Evolutionary conservation across 2,797 vertebrate species (phyloP).

Genomic region (Anguilla anguilla): DNA sequence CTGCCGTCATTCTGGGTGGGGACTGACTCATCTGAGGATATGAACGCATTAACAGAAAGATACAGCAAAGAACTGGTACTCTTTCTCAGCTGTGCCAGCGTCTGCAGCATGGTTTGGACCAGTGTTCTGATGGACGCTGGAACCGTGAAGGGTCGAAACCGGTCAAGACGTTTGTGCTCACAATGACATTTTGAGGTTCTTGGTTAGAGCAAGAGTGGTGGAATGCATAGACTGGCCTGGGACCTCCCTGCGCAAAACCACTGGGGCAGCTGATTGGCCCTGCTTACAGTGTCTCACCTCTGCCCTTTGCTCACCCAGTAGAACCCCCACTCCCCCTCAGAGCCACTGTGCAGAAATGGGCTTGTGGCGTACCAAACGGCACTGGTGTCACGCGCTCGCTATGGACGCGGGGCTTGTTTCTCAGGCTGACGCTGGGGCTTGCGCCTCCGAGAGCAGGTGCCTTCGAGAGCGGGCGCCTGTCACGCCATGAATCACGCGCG

Average conservation of each 20-base stretch:
- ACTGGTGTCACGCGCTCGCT: slow-evolving; percentile 27
- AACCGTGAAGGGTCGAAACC: slow-evolving; percentile 9
- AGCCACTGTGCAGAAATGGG: slow-evolving; percentile 43
- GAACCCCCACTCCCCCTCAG: slow-evolving; percentile 32
- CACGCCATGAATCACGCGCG: slow-evolving; percentile 54
- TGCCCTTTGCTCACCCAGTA: slow-evolving; percentile 46
- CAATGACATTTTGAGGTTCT: slow-evolving; percentile 53
- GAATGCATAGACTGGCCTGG: slow-evolving; percentile 77
- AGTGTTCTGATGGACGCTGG: neutral
- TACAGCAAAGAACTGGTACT: neutral
- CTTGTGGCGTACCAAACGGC: slow-evolving; percentile 43
- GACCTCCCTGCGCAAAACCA: slow-evolving; percentile 52
- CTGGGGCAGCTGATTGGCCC: slow-evolving; percentile 39
- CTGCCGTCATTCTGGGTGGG: slow-evolving; percentile 6
- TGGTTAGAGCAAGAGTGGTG: slow-evolving; percentile 51
- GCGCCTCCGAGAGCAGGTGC: slow-evolving; percentile 51
- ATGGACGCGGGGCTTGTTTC: slow-evolving; percentile 45
- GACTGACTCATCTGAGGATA: neutral
- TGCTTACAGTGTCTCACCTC: slow-evolving; percentile 50
- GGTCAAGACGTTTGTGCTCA: slow-evolving; percentile 43
- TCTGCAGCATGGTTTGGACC: slow-evolving; percentile 18
- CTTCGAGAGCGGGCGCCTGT: slow-evolving; percentile 55
- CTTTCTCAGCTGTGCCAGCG: slow-evolving; percentile 11
- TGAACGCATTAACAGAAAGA: slow-evolving; percentile 8
- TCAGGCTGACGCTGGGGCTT: slow-evolving; percentile 33